A percentile compares a stretch with the other conserved stretches of the same genome.
These are phyloP conservation scores for Marcusenius ussheri DNA, from an alignment of 2,113 vertebrate genomes.

Conservation along the genomic window DNA sequence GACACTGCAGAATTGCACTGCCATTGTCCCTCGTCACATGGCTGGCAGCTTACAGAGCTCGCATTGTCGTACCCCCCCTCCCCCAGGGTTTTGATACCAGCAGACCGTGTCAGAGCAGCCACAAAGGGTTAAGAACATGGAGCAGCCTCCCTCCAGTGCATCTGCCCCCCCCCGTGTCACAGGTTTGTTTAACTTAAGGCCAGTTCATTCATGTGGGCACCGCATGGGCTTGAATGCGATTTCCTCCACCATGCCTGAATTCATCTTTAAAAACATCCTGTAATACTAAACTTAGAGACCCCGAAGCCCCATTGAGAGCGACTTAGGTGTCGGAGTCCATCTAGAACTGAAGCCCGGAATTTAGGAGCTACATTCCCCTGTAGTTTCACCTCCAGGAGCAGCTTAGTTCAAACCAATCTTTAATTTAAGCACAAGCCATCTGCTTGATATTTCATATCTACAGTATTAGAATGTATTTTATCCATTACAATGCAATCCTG, in stretches of 20 bases:
- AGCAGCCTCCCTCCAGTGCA: constrained; percentile 43
- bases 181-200: constrained; percentile 91
- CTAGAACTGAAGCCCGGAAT: constrained; percentile 82
- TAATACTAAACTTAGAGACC: constrained; percentile 82
- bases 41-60: neutral
- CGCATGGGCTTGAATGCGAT: constrained; percentile 95
- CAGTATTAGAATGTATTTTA: constrained; percentile 70
- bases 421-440: constrained; percentile 81
- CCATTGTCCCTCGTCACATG: neutral
- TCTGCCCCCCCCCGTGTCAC: constrained; percentile 67
- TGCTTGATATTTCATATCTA: constrained; percentile 78
- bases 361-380: constrained; percentile 88
- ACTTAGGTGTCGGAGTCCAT: constrained; percentile 88
- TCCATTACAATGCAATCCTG: constrained; percentile 66
- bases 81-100: neutral
- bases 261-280: constrained; percentile 87
- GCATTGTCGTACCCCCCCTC: neutral
- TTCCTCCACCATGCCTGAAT: constrained; percentile 98
- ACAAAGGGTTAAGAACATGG: neutral
- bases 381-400: constrained; percentile 72
- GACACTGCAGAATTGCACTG: neutral
- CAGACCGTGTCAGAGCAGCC: neutral
- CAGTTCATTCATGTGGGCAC: constrained; percentile 90
- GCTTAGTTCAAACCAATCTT: constrained; percentile 78
- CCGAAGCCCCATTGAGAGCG: constrained; percentile 83